Conservation (phyloP, 2,888 invertebrate species). For the Trissolcus brochymenae region DNA sequence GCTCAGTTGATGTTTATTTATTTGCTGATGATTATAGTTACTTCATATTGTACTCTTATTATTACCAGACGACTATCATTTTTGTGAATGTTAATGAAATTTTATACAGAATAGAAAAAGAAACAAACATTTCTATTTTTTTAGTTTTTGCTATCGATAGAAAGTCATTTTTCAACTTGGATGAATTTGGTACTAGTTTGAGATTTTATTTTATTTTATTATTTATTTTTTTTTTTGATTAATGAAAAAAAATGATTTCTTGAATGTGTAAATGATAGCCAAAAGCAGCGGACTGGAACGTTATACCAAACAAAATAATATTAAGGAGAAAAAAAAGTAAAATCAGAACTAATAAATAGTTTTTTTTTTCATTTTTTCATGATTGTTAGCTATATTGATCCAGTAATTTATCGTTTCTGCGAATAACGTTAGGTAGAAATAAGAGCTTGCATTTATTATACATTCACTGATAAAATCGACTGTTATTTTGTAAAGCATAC, state of each 20-base stretch:
- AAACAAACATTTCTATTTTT: background rate
- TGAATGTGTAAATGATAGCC: slow-evolving; percentile 24
- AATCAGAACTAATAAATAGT: background rate
- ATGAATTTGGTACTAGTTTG: background rate
- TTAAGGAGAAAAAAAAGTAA: slow-evolving; percentile 20
- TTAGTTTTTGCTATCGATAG: background rate
- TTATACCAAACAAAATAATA: slow-evolving; percentile 35
- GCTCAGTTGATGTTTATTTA: slow-evolving; percentile 9
- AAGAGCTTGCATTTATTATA: slow-evolving; percentile 51
- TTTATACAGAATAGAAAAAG: background rate
- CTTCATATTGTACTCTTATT: slow-evolving; percentile 15
- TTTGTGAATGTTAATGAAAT: background rate
- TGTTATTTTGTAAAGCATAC: slow-evolving; percentile 38
- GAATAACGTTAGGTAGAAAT: slow-evolving; percentile 25
- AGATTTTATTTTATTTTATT: background rate
- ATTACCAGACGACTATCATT: slow-evolving; percentile 8
- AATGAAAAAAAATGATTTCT: background rate
- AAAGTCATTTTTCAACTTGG: background rate
- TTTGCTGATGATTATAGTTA: background rate
- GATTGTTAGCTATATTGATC: slow-evolving; percentile 26
- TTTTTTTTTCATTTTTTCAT: slow-evolving; percentile 4
- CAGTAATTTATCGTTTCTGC: slow-evolving; percentile 18
- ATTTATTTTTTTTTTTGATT: background rate
- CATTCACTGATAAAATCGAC: slow-evolving; percentile 29
- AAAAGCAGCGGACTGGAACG: slow-evolving; percentile 14